Evolutionary conservation across 2,113 vertebrate genomes (phyloP), one percentile per base, ranked within the genome.

Genomic region (Burhinus bistriatus): DNA sequence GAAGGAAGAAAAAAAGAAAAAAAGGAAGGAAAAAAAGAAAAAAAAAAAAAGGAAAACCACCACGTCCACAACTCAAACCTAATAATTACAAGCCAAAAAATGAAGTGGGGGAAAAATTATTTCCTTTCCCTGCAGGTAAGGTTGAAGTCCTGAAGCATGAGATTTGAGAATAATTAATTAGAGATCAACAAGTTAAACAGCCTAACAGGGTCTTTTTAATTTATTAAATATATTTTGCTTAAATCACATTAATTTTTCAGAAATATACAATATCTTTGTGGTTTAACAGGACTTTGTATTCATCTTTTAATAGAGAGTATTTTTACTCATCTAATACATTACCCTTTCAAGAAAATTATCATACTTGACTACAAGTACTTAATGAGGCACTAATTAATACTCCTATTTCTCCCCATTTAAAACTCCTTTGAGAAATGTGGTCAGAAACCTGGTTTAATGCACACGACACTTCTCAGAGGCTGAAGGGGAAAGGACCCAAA

Each of bases 361-460:
- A 83, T 91, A 95, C 92, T 97, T 95, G 90, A 89, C 73, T 95
- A 77, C 71, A 92, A 97, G 91, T 91, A 95, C 94, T 97, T 97
- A 97, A 98, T 72, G 69, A 97, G 88, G 68, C 45, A 32, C 97
- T 97, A 97, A 97, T 98, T 97, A 98, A 95, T 73, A 94, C 75
- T 90, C 68, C 65, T 80, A 29, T 94, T 93, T 87, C n/a, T 76
- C 73, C 54, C 54, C 55, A 83, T 93, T 94, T 96, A 81, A 93
- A 97, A 96, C 52, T 96, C 96, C 94, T 95, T 68, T 79, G 95
- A 96, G 97, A 97, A 98, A 96, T 83, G 72, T 97, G 96, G 96
- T 97, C 95, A 96, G 94, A 95, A 97, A 92, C 84, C 78, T 87
- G 71, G 54, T 90, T 97, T 86, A 83, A 83, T 3, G 3, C 66